Evolutionary conservation across 2,797 vertebrate genomes (phyloP), one percentile per base, ranked within the genome.

Genomic region (Chloroceryle amazona): DNA sequence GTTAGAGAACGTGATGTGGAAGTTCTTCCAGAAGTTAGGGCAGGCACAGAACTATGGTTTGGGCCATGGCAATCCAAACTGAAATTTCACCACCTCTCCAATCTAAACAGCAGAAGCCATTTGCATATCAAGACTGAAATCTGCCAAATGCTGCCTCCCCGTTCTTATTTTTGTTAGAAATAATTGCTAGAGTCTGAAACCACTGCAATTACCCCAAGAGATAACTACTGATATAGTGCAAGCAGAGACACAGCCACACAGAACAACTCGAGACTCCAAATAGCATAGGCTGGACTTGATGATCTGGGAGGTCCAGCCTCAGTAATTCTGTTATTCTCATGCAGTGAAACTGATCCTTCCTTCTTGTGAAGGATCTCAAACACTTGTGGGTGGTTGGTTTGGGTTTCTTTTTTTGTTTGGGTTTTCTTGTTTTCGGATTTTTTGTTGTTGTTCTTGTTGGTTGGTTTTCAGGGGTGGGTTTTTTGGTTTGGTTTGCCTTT

Each of bases 41-140:
- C 33, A 73, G 25, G 66, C 22, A 79, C 18, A 75, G 18, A 83
- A 76, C 39, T 35, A 47, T 2, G 21, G 28, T 91, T 26, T 37
- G 31, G 46, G 58, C n/a, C 33, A 72, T 0, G 0, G 46, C 84
- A 92, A 86, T 62, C 31, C 55, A 57, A 26, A 79, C 0, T 15
- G 44, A 54, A 89, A 74, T 41, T 39, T 58, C 10, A 47, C 13
- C 46, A 26, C 37, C 35, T 62, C 39, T 67, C 25, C 29, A 12
- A 58, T 17, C 42, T 68, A 58, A 68, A 20, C 11, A 78, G 55
- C 35, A 75, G 75, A 61, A 39, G 7, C 44, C 10, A 75, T 28
- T 49, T 31, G 47, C 22, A 46, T 80, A 54, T 6, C 3, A 11
- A 80, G 28, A 83, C 47, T 10, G 4, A 58, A 70, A 52, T 28